phyloP scores from a whole-genome alignment of 2,797 vertebrate genomes.

The Zalophus californianus region DNA sequence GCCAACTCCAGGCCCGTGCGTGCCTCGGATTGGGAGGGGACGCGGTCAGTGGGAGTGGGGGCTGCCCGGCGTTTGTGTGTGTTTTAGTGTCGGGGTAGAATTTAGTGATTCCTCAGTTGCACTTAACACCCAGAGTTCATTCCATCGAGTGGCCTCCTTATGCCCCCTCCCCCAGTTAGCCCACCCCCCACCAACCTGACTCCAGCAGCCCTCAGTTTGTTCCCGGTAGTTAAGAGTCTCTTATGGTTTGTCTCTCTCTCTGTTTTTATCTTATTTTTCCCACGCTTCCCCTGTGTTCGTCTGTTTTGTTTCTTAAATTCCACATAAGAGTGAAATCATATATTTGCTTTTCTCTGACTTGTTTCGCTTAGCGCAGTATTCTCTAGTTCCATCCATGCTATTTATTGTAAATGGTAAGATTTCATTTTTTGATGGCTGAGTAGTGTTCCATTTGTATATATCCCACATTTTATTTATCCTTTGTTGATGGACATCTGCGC shows the following conservation, averaged over 20 bases:
- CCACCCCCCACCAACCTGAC: neutral
- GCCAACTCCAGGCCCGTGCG: accelerated
- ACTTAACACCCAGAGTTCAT: neutral
- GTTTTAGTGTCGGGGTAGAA: neutral
- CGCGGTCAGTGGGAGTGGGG: accelerated
- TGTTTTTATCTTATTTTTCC: neutral
- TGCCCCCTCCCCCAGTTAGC: neutral
- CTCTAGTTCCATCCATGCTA: neutral
- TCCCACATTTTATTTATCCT: neutral
- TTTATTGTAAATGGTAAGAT: neutral
- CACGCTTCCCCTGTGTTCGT: neutral
- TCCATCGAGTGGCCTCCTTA: neutral
- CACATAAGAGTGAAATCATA: neutral
- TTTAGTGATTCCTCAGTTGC: neutral
- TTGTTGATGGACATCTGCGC: neutral
- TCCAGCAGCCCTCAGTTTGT: neutral
- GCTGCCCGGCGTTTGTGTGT: neutral
- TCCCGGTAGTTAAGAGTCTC: neutral
- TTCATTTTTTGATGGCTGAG: neutral
- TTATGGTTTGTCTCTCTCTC: neutral
- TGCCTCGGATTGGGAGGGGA: neutral
- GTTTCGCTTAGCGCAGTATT: neutral
- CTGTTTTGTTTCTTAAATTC: neutral
- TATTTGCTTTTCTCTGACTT: neutral
- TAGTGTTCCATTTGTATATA: neutral